Evolutionary conservation across 1,140 invertebrate species (phyloP).

Genomic region (Megalonaias nervosa): DNA sequence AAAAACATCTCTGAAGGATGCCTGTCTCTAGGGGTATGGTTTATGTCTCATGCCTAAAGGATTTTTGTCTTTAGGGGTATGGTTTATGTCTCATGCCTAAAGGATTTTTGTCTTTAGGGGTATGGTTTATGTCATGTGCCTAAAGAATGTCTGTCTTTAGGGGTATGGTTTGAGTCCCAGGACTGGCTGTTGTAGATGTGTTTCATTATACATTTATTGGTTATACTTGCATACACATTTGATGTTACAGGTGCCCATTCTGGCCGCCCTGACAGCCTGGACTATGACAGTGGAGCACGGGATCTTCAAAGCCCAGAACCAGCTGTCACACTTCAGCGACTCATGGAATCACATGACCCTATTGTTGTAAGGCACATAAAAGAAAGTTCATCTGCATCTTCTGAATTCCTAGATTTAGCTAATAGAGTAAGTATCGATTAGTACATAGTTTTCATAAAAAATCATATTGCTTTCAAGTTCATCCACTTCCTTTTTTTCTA

Average conservation of each 20-base stretch:
- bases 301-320: constrained; percentile 79
- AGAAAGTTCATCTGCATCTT: constrained; percentile 53
- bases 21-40: no score
- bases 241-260: constrained; percentile 70
- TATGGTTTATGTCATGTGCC: no score
- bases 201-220: no score
- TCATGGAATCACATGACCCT: constrained; percentile 73
- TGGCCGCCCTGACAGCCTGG: constrained; percentile 79
- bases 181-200: background rate
- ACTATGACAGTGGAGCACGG: constrained; percentile 81
- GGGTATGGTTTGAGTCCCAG: background rate
- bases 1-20: no score
- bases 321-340: constrained; percentile 72
- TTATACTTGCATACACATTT: background rate
- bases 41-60: no score
- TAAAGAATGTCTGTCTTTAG: no score
- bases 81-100: no score
- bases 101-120: no score
- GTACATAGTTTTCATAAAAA: no score
- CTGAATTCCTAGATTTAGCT: constrained; percentile 74
- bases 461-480: no score
- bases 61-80: no score
- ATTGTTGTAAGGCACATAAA: constrained; percentile 55
- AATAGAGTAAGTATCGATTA: constrained; percentile 72
- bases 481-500: no score